These are phyloP conservation scores for Glaucomys volans DNA, from an alignment of 2,113 vertebrate species.

Conservation along the genomic window DNA sequence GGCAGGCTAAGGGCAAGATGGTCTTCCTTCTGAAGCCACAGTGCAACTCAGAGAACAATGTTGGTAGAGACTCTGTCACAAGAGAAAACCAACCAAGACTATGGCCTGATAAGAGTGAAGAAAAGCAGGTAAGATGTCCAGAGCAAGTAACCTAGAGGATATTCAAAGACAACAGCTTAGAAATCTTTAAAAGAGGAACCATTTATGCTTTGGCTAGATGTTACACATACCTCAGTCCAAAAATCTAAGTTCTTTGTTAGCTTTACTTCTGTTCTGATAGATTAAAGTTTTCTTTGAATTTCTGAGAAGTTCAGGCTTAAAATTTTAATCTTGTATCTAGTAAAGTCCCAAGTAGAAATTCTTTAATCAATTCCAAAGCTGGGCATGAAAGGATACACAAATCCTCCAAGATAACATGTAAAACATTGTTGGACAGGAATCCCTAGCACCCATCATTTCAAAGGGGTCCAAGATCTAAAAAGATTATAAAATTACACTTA, in stretches of 20 bases:
- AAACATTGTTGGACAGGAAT: background rate
- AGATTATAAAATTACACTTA: background rate
- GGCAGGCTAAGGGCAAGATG: background rate
- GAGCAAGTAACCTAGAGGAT: background rate
- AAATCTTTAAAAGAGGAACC: background rate
- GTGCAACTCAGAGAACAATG: background rate
- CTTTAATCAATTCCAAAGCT: background rate
- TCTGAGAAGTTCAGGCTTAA: slow-evolving; percentile 40
- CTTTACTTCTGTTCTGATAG: background rate
- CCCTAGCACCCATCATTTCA: background rate
- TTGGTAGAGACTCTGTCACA: background rate
- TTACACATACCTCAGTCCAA: background rate
- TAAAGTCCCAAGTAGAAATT: background rate
- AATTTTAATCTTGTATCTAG: slow-evolving; percentile 3
- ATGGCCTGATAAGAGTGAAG: background rate
- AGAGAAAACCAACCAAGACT: background rate
- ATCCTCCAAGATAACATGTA: background rate
- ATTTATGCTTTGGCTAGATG: background rate
- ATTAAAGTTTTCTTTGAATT: background rate
- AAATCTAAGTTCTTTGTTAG: background rate
- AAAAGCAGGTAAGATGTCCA: background rate
- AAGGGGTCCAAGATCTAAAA: background rate
- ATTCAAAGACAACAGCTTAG: background rate
- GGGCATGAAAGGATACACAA: background rate
- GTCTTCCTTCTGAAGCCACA: background rate